Evolutionary conservation across 2,888 invertebrate genomes (phyloP), one percentile per base, ranked within the genome.

Genomic region (Microdon myrmicae): DNA sequence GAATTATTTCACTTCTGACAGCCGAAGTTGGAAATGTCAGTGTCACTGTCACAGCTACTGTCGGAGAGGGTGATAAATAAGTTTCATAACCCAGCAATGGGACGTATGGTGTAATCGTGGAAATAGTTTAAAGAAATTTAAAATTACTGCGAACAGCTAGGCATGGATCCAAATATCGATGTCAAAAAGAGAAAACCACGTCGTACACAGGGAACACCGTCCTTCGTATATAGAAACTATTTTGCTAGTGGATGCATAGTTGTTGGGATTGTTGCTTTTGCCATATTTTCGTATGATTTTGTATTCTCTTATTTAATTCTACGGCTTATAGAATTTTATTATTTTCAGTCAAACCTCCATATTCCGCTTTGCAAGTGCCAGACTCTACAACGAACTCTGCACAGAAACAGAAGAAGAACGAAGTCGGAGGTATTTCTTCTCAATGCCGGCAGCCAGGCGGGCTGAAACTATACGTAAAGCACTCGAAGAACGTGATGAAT

Each of bases 201-300:
- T 77, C 82, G 83, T 79, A 77, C 86, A 56, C 82, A 81, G 75
- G 88, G 88, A 69, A 88, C 88, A 29, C 88, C 88, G 31, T 84
- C 87, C 37, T 83, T 81, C 67, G 73, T 70, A 60, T 81, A 82
- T 54, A 79, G 86, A 66, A 86, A 87, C 75, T 78, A 80, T 54
- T 79, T 84, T 67, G 83, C 83, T 7, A 68, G 79, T 12, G 82
- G 82, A 17, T 56, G 82, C 5, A 28, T 87, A 60, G 75, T 76
- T 22, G 34, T 81, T n/a, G 80, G 78, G 41, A 35, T 69, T 4
- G 35, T 64, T 3, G 14, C 74, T 7, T 78, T 78, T 67, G 72
- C 69, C 0, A 45, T 71, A 37, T 77, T 71, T 67, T 38, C 67
- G 79, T 78, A 67, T 72, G 70, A 51, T 4, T 35, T 5, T 16